Percentiles rank a stretch among this genome's conserved stretches.
Evolutionary conservation across 2,888 invertebrate species (phyloP).

Genomic region (Catocala sponsa): DNA sequence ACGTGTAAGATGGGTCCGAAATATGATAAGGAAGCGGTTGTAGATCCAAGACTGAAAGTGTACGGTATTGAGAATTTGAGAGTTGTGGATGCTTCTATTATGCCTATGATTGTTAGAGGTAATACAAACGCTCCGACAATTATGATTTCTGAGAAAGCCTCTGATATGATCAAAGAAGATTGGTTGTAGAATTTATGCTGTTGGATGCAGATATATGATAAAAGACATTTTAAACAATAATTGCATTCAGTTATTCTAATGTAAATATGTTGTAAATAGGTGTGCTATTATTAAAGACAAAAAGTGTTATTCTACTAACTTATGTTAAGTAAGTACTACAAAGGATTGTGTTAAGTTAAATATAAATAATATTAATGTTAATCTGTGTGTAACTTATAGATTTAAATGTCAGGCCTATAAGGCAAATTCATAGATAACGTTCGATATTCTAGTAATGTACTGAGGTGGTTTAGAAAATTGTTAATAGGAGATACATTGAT

Average conservation of each 20-base stretch:
- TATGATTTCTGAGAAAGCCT: constrained; percentile 95
- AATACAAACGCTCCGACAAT: constrained; percentile 95
- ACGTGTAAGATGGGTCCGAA: constrained; percentile 92
- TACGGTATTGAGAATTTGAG: constrained; percentile 89
- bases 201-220: too few relatives aligned
- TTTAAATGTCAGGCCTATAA: too few relatives aligned
- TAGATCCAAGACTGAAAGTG: constrained; percentile 89
- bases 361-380: too few relatives aligned
- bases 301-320: constrained; percentile 27
- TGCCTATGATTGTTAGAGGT: constrained; percentile 90
- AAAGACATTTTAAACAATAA: too few relatives aligned
- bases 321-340: not conserved
- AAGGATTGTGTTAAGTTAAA: not conserved
- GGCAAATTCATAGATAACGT: too few relatives aligned
- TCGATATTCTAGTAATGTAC: too few relatives aligned
- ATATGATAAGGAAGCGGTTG: constrained; percentile 89
- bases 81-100: constrained; percentile 91
- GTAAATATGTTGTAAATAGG: too few relatives aligned
- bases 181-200: constrained; percentile 53
- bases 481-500: too few relatives aligned
- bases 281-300: constrained; percentile 26
- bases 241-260: too few relatives aligned
- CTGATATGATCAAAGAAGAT: constrained; percentile 92
- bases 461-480: too few relatives aligned
- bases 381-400: too few relatives aligned